Base-by-base conservation (phyloP, 2,113 vertebrate genomes). In the Bucco capensis region DNA sequence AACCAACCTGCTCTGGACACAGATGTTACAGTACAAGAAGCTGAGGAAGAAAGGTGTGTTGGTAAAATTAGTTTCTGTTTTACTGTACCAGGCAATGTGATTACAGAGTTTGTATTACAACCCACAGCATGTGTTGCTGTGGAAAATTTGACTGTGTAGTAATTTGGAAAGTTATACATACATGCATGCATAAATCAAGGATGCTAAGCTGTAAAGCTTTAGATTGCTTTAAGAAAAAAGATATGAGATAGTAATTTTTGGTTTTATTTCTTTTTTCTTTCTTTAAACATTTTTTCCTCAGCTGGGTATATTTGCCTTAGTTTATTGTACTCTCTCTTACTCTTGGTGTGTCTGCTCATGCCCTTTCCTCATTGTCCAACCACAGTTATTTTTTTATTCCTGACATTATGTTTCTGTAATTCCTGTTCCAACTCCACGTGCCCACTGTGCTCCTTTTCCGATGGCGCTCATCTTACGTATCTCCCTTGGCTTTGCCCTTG, bases 261-360 rank as follows among this genome's bases (percentile, higher is more conserved):
- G 2, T 22, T 74, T 40, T 8, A 1, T 49, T 62, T 74, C 10
- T 67, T 85, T 85, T 71, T 73, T 42, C 22, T 49, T 69, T 60
- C 25, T 24, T 4, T 33, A 65, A 50, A 16, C 10, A 57, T 67
- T n/a, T 15, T 91, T 78, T 83, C 31, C 17, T 42, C 19, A 27
- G 1, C 7, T 16, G 5, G 33, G 10, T 30, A 38, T 0, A 1
- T 80, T 58, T 81, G 10, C 40, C 10, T 27, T 51, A 16, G 4
- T 47, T 72, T 35, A 50, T 1, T 78, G 9, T 31, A 33, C 4
- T 57, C 14, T 61, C 8, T 57, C 8, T 65, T 38, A 31, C 12
- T 47, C 14, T 72, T n/a, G n/a, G 9, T 50, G 28, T 61, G 14
- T 5, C 49, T 74, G 12, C 7, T 42, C 46, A 18, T 47, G 23